These are phyloP conservation scores for Saxidomus purpurata DNA, from an alignment of 1,140 invertebrate genomes.

Conservation along the genomic window DNA sequence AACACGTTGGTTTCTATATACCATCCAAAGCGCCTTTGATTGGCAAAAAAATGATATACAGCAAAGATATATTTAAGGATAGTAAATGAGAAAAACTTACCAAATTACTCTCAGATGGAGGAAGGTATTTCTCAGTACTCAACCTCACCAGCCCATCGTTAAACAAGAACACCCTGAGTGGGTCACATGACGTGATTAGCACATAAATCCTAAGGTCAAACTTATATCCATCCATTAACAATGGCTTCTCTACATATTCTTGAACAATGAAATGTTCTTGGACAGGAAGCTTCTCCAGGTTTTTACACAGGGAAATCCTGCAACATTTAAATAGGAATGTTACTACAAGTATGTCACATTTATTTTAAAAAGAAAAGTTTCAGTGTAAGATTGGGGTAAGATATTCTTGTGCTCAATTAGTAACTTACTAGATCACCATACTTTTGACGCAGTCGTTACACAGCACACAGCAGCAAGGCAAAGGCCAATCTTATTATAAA, in stretches of 20 bases:
- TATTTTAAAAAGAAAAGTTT: no score
- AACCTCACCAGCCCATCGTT: conserved; percentile 86
- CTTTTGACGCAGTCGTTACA: no score
- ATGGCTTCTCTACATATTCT: conserved; percentile 86
- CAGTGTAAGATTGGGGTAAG: no score
- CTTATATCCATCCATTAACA: conserved; percentile 86
- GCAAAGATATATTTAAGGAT: no score
- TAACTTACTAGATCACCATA: no score
- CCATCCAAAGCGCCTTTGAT: no score
- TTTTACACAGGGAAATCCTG: conserved; percentile 84
- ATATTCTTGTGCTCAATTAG: no score
- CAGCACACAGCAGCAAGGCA: no score
- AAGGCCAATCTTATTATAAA: no score
- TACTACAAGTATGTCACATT: no score
- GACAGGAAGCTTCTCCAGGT: conserved; percentile 84
- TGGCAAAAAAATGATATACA: no score
- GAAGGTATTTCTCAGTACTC: conserved; percentile 86
- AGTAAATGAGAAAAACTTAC: conserved; percentile 77
- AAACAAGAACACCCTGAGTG: conserved; percentile 85
- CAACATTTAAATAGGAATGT: conserved; percentile 37
- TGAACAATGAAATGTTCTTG: conserved; percentile 85
- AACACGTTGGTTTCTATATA: no score
- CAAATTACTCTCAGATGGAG: conserved; percentile 84
- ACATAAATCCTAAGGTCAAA: conserved; percentile 86
- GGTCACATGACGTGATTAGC: conserved; percentile 86